Evolutionary conservation across 2,113 vertebrate genomes (phyloP).

Genomic region (Epinephelus moara): DNA sequence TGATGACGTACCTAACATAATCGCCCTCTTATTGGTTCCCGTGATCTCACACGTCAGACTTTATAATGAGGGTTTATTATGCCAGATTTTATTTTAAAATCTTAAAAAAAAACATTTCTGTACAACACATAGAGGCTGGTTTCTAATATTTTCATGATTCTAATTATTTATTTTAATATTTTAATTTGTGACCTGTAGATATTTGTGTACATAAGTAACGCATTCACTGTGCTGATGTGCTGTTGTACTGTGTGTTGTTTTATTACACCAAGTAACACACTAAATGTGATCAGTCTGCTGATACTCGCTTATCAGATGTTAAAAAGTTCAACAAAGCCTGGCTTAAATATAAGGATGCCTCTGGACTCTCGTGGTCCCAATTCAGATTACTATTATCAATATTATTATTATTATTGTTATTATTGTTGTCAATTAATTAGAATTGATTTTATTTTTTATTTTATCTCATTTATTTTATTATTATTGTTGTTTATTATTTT

Average conservation of each 20-base stretch:
- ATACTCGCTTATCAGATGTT: neutral
- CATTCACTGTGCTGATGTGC: too few species aligned
- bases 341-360: too few species aligned
- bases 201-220: too few species aligned
- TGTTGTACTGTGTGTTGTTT: neutral
- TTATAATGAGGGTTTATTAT: neutral
- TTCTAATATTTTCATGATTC: neutral
- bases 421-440: neutral
- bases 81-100: neutral
- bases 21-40: slow-evolving; percentile 52
- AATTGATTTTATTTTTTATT: neutral
- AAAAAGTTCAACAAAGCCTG: neutral
- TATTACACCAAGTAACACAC: neutral
- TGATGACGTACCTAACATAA: slow-evolving; percentile 33
- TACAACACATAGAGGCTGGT: neutral
- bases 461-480: too few species aligned
- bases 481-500: too few species aligned
- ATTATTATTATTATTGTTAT: too few species aligned
- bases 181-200: neutral
- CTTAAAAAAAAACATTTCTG: neutral
- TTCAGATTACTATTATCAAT: neutral
- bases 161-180: neutral
- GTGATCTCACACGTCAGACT: neutral
- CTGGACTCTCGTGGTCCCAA: neutral
- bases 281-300: neutral